Base-by-base conservation (phyloP, 2,888 invertebrate genomes). In the Drosophila melanosoma region DNA sequence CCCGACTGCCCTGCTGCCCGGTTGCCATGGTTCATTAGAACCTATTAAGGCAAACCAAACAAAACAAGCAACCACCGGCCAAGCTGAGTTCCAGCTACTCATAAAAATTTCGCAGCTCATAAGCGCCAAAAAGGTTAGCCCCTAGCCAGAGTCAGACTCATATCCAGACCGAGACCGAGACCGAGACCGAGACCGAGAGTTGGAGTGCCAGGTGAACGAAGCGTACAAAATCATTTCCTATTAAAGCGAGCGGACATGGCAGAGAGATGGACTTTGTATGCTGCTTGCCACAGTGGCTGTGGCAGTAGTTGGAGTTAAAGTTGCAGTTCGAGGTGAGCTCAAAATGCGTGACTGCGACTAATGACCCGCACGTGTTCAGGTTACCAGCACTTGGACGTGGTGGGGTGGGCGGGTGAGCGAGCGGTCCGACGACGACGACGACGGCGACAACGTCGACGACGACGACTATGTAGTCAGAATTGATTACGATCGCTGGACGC, bases 271-370 rank as follows among this genome's bases (percentile, higher is more conserved):
- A 54, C 57, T 51, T 35, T 57, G 76, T 60, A 56, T 75, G 78
- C 42, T 57, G 76, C 60, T 59, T 64, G 71, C 45, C 32, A 63
- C 42, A 62, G 69, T 40, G 54, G 54, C 51, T 67, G 65, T 51
- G 52, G 40, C n/a, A 56, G 62, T 35, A 66, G 65, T 42, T 52
- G 60, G 29, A 58, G 57, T 48, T 51, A 59, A 45, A 51, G 59
- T 35, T 49, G 65, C 67, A 60, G 74, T 74, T 69, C 79, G 72
- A 87, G 82, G 70, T 71, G 82, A 82, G 80, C 89, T 86, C 87
- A 82, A 88, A 88, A 90, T 89, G 87, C 91, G 92, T 91, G 91
- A 91, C 91, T 91, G 85, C 88, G 92, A 91, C 92, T 91, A 91
- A 91, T 91, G 90, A 89, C 87, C 78, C 87, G 87, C 87, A 87